Base-by-base conservation (phyloP, 2,888 invertebrate species). In the Perizoma affinitatum region DNA sequence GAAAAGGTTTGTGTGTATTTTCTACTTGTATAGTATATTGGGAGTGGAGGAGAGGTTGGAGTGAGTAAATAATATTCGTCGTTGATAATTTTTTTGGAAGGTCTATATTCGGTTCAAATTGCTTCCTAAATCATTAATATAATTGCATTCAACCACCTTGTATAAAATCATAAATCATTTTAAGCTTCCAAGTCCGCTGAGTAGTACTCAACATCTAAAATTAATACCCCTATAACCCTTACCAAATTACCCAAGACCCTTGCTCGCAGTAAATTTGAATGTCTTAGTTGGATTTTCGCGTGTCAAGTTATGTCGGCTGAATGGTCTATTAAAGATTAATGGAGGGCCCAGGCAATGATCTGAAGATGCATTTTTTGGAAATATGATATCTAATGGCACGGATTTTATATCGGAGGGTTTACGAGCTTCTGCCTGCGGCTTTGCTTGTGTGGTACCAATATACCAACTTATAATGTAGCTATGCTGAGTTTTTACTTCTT, bases 261-360 rank as follows among this genome's bases (percentile, higher is more conserved):
- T 6, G 5, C 10, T 35, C 5, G 4, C 1, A 6, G 22, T n/a
- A 33, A 22, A 22, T 43, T 22, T 54, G 9, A 22, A 48, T 42
- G 5, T 5, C 36, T n/a, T 49, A 22, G 49, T 42, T 5, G 42
- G 35, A 22, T 10, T 44, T 44, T 1, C n/a, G 10, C n/a, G 50
- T 50, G 0, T 40, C 56, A 40, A 50, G 33, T 22, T 41, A 50
- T 11, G n/a, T 33, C 45, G 56, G 56, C 45, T 42, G 7, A 6
- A 33, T n/a, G 48, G 9, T 50, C 22, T 34, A 56, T 43, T 50
- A 50, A 50, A 44, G 56, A 40, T 57, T 57, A 50, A 57, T 44
- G 56, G 45, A 49, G n/a, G 35, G 48, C 36, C 48, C 22, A 49
- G 38, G 47, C 6, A 49, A 55, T 35, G 42, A 41, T 42, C 47